A percentile compares a stretch with the other conserved stretches of the same genome.
phyloP scores from a whole-genome alignment of 1,140 invertebrate species.

The Drosophila persimilis region DNA sequence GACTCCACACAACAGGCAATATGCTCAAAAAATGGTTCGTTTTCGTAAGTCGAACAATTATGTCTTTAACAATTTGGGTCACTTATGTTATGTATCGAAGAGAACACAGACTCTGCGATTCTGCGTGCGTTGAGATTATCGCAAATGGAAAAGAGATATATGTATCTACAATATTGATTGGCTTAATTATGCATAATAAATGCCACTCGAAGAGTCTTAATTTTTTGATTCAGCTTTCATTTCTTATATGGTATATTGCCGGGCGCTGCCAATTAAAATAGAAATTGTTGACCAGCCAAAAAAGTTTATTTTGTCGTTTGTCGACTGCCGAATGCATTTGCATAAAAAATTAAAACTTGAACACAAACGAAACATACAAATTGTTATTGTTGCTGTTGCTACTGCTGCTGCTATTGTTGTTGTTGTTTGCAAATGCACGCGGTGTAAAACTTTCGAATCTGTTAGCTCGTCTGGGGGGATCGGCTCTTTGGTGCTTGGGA shows the following conservation, averaged over 20 bases:
- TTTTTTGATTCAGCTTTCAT: slow-evolving; percentile 65
- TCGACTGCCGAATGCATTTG: slow-evolving; percentile 54
- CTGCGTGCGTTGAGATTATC: slow-evolving; percentile 28
- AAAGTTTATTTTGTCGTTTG: slow-evolving; percentile 52
- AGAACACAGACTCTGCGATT: slow-evolving; percentile 24
- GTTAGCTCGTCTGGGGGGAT: slow-evolving; percentile 9
- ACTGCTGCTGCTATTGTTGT: not conserved
- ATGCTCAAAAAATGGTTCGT: slow-evolving; percentile 36
- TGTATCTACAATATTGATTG: slow-evolving; percentile 59
- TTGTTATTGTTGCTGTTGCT: slow-evolving; percentile 30
- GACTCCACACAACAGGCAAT: slow-evolving; percentile 25
- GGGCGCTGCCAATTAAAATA: slow-evolving; percentile 70
- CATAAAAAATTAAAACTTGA: slow-evolving; percentile 72
- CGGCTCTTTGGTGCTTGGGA: slow-evolving; percentile 22
- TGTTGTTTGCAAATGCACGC: slow-evolving; percentile 33
- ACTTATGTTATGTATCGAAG: too few relatives aligned
- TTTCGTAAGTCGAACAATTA: slow-evolving; percentile 35
- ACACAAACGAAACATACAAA: slow-evolving; percentile 56
- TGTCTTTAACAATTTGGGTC: slow-evolving; percentile 36
- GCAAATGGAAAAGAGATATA: slow-evolving; percentile 35
- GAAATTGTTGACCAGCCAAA: slow-evolving; percentile 74
- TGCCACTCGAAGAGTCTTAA: slow-evolving; percentile 37
- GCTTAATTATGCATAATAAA: slow-evolving; percentile 74
- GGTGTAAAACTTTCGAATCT: slow-evolving; percentile 66
- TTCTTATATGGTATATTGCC: slow-evolving; percentile 72